phyloP scores from a whole-genome alignment of 1,140 invertebrate genomes.

The Cheumatopsyche charites region DNA sequence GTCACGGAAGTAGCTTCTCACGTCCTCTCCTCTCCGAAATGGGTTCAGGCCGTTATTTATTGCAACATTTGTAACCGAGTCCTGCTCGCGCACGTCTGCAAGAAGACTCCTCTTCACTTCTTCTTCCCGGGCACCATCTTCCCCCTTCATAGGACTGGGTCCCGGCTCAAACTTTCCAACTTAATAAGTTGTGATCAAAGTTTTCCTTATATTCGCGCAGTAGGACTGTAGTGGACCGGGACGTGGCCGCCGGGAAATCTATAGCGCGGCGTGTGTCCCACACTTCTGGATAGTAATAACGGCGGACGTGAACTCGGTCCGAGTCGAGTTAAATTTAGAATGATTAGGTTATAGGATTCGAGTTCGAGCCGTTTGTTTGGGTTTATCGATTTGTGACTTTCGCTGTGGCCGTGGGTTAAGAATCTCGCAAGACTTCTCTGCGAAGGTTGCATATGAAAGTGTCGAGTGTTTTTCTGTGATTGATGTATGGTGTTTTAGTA shows the following conservation, averaged over 20 bases:
- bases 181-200: slow-evolving; percentile 40
- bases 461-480: too few species aligned
- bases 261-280: slow-evolving; percentile 16
- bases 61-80: slow-evolving; percentile 34
- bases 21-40: slow-evolving; percentile 21
- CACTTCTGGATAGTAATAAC: slow-evolving; percentile 6
- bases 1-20: slow-evolving; percentile 11
- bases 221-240: slow-evolving; percentile 30
- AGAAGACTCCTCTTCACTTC: not conserved
- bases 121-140: not conserved
- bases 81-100: not conserved
- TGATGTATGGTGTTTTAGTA: too few species aligned
- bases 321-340: not conserved
- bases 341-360: not conserved
- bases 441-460: too few species aligned
- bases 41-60: slow-evolving; percentile 26
- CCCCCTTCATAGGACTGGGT: not conserved
- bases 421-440: too few species aligned
- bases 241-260: slow-evolving; percentile 33
- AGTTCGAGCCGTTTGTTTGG: too few species aligned
- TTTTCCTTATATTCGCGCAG: slow-evolving; percentile 35
- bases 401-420: too few species aligned
- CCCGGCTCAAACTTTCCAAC: slow-evolving; percentile 36
- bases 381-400: too few species aligned
- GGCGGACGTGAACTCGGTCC: not conserved